Base-by-base conservation (phyloP, 1,140 invertebrate genomes). In the Sitodiplosis mosellana region DNA sequence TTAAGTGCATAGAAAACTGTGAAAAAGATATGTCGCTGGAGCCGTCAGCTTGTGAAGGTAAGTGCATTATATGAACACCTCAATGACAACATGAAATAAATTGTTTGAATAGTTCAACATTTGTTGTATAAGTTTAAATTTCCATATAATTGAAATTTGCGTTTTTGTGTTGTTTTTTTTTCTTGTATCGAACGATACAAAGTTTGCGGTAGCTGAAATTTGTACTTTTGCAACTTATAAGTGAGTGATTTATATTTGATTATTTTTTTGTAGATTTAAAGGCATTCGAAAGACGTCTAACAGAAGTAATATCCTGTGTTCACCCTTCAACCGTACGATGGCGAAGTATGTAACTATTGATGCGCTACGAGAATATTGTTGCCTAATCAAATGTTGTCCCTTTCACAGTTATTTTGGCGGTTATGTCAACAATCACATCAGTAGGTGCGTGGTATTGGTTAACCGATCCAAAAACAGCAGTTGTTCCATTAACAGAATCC, bases 381-480 rank as follows among this genome's bases (percentile, higher is more conserved):
- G n/a, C n/a, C n/a, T n/a, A n/a, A n/a, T n/a, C n/a, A n/a, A n/a
- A n/a, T n/a, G n/a, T 38, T 17, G 11, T 19, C 38, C 49, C 19
- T n/a, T 19, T 45, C 81, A 52, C 69, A 91, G 87, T 93, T 62
- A 64, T 94, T 22, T 63, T 97, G 52, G 75, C 80, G 37, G 73
- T 87, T 22, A 78, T 89, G 48, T 87, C 88, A 10, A 69, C 90
- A 4, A 90, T 86, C 54, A 92, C 89, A 50, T 85, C 87, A 19
- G 78, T 89, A 45, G 88, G 89, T 19, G 91, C 91, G 12, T 92
- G 84, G 76, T 85, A 90, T 56, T 96, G 92, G 91, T 68, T 97
- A 5, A 83, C 81, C 56, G 92, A 97, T 69, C 88, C 90, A 1
- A 75, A 83, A 47, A 93, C 88, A 18, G 77, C 83, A 38, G 76